Percentiles rank a stretch among this genome's conserved stretches.
phyloP scores from a whole-genome alignment of 1,140 invertebrate genomes.

The Pseudomyrmex flavicornis region DNA sequence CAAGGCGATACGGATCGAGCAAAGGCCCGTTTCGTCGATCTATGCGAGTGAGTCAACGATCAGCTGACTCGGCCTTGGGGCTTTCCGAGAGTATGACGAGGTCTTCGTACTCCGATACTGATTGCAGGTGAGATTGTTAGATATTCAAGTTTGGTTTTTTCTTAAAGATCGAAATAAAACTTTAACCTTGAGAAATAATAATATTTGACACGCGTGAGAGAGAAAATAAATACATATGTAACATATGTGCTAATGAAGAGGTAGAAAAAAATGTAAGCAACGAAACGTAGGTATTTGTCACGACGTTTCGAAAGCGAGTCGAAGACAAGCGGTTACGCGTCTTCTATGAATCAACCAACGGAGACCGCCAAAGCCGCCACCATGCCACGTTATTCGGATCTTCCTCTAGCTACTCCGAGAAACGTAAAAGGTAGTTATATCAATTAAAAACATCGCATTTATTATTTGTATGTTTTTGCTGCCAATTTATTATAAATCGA shows the following conservation, averaged over 20 bases:
- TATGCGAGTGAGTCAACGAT: conserved; percentile 89
- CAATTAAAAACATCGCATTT: no score
- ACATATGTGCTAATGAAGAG: neutral
- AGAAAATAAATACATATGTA: neutral
- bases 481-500: neutral
- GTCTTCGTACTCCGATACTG: conserved; percentile 87
- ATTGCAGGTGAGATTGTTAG: conserved; percentile 82
- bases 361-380: conserved; percentile 70
- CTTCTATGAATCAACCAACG: conserved; percentile 63
- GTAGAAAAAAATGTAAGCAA: neutral
- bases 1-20: conserved; percentile 79
- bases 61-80: conserved; percentile 87
- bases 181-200: neutral
- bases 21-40: conserved; percentile 87
- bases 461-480: neutral
- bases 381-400: conserved; percentile 81
- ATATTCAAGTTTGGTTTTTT: neutral
- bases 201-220: neutral
- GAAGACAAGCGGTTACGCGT: conserved; percentile 52
- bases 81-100: conserved; percentile 86
- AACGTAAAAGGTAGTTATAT: conserved; percentile 69
- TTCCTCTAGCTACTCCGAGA: conserved; percentile 65
- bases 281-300: conserved; percentile 50
- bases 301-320: conserved; percentile 67
- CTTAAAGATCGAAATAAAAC: neutral